Conservation (phyloP, 2,888 invertebrate genomes). For the Acronicta aceris region DNA sequence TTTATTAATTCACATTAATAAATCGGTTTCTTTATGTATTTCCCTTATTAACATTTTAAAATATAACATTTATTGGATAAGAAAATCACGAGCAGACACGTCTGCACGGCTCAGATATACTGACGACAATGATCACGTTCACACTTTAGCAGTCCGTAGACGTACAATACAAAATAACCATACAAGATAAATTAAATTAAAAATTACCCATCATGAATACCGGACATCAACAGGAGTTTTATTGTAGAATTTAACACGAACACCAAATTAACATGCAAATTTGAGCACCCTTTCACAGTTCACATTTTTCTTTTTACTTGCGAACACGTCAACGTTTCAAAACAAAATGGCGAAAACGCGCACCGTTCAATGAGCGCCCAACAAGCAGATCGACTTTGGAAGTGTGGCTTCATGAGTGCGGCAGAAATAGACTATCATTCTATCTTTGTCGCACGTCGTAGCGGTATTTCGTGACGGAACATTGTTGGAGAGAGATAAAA, state of each 20-base stretch:
- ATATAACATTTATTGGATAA: neutral
- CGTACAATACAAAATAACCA: neutral
- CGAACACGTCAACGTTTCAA: slow-evolving; percentile 62
- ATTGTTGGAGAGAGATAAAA: slow-evolving; percentile 34
- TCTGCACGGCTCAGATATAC: slow-evolving; percentile 24
- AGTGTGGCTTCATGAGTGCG: slow-evolving; percentile 22
- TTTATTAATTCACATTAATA: too few relatives aligned
- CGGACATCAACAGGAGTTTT: slow-evolving; percentile 15
- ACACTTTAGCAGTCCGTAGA: too few relatives aligned
- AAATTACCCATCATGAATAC: slow-evolving; percentile 52
- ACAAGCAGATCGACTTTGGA: slow-evolving; percentile 28
- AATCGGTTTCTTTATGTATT: too few relatives aligned
- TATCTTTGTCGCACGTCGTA: slow-evolving; percentile 38
- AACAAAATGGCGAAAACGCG: slow-evolving; percentile 62
- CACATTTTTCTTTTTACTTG: slow-evolving; percentile 53
- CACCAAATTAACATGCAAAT: slow-evolving; percentile 30
- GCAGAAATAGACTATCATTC: slow-evolving; percentile 27
- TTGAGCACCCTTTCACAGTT: slow-evolving; percentile 44
- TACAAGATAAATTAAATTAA: slow-evolving; percentile 13
- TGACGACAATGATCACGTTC: slow-evolving; percentile 26
- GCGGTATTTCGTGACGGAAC: slow-evolving; percentile 11
- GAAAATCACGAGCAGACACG: slow-evolving; percentile 15
- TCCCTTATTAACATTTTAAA: too few relatives aligned
- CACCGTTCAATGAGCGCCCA: slow-evolving; percentile 30
- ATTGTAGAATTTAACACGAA: slow-evolving; percentile 37